Percentiles rank a stretch among this genome's conserved stretches.
These are phyloP conservation scores for Andrena haemorrhoa DNA, from an alignment of 2,888 invertebrate genomes.

Conservation along the genomic window DNA sequence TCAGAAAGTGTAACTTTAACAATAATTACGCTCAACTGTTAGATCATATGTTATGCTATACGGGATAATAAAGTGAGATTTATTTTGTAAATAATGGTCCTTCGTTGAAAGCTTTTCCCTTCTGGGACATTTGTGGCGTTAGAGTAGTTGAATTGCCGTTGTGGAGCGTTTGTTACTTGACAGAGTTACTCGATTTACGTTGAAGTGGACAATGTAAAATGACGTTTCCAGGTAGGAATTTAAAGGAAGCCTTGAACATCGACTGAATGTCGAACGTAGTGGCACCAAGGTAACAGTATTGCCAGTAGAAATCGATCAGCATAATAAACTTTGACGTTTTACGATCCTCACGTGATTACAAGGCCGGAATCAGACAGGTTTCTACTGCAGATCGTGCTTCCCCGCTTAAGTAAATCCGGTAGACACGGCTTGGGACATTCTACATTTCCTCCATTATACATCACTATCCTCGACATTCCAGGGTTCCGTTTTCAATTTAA, in stretches of 20 bases:
- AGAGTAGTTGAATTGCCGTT: no score
- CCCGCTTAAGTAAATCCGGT: background rate
- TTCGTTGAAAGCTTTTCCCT: no score
- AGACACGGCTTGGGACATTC: background rate
- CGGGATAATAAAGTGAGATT: background rate
- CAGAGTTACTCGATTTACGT: background rate
- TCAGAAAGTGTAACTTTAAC: background rate
- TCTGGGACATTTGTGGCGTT: no score
- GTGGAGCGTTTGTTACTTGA: no score
- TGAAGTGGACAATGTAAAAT: slow-evolving; percentile 1
- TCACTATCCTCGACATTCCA: background rate
- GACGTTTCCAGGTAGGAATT: slow-evolving; percentile 20
- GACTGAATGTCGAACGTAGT: slow-evolving; percentile 34
- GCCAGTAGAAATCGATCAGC: slow-evolving; percentile 44
- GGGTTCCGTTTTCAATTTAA: background rate
- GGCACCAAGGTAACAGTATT: slow-evolving; percentile 32
- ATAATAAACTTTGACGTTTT: slow-evolving; percentile 39
- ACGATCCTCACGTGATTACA: slow-evolving; percentile 36
- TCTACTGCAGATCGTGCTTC: slow-evolving; percentile 4
- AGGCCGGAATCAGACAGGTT: slow-evolving; percentile 36
- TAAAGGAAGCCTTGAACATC: slow-evolving; percentile 25
- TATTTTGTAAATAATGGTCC: background rate
- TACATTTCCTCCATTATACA: background rate
- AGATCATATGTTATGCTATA: background rate
- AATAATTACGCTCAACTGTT: background rate